Evolutionary conservation across 2,888 invertebrate genomes (phyloP), one percentile per base, ranked within the genome.

Genomic region (Creontiades dilutus): DNA sequence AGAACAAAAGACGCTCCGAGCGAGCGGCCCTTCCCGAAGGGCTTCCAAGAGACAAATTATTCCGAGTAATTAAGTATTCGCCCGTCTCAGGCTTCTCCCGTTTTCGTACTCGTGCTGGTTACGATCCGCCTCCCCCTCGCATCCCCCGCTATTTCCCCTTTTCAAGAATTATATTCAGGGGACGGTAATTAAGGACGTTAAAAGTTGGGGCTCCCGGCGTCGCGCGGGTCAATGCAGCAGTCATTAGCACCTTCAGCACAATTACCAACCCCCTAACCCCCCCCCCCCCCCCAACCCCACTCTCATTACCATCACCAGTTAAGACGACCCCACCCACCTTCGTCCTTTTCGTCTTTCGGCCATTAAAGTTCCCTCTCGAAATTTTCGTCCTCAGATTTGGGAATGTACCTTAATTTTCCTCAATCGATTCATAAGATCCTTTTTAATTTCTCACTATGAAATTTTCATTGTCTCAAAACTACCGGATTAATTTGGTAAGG

Each of bases 201-300:
- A 94, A 94, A 94, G 94, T 94, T 94, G 94, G 94, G 94, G 94
- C 94, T 94, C 94, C 93, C 93, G 94, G 94, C 94, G 90, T 78
- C 84, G 86, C 55, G 57, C 75, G 86, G 86, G 88, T 88, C 88
- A 88, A 88, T 88, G 80, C 78, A 80, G 80, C 55, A 80, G 88
- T 88, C 88, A 88, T 88, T 88, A 88, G 88, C 88, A 88, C 88
- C 88, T 88, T 88, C 27, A 85, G 85, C 85, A 85, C 85, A 85
- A 85, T 85, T 85, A 85, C 85, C 55, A 78, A 12, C 85, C 61
- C 84, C 85, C 13, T 19, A 3, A 7, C 28, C 28, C 78, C n/a
- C 2, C 28, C 11, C 5, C 37, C 76, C 12, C 37, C 28, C 28
- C 78, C n/a, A 1, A 12, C 11, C 5, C 37, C 76, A 57, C 37